These are phyloP conservation scores for Caiman crocodilus DNA, from an alignment of 2,797 vertebrate genomes.

Conservation along the genomic window DNA sequence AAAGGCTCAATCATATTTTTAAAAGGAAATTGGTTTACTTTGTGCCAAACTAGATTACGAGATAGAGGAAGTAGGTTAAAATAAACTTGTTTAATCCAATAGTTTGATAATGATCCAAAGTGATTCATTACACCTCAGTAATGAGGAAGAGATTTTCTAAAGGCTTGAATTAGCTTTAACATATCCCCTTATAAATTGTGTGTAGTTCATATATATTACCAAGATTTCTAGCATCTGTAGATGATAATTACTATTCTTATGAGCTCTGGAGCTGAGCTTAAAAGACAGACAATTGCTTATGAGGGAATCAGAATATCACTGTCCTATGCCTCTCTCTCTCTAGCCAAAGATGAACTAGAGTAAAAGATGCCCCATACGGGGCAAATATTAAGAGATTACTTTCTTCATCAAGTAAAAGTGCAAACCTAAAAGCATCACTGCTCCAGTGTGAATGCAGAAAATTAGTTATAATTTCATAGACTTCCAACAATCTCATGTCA, in stretches of 20 bases:
- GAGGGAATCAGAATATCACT: not conserved
- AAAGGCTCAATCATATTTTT: slow-evolving; percentile 54
- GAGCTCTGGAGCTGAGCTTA: slow-evolving; percentile 23
- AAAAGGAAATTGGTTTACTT: slow-evolving; percentile 50
- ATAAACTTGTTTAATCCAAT: slow-evolving; percentile 59
- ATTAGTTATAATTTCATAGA: not conserved
- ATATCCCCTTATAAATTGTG: slow-evolving; percentile 22
- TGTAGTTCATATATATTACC: not conserved
- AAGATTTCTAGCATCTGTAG: slow-evolving; percentile 2
- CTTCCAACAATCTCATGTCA: not conserved
- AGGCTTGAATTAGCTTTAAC: slow-evolving; percentile 44
- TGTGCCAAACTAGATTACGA: slow-evolving; percentile 24
- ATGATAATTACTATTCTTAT: slow-evolving; percentile 2
- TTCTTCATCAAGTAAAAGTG: not conserved
- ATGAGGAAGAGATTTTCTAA: slow-evolving; percentile 51
- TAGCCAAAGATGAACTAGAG: slow-evolving; percentile 13
- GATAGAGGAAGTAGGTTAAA: slow-evolving; percentile 46
- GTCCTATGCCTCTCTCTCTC: not conserved
- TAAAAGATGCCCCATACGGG: not conserved
- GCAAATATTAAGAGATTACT: not conserved
- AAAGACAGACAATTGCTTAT: slow-evolving; percentile 12
- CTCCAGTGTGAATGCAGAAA: not conserved
- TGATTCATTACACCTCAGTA: slow-evolving; percentile 52
- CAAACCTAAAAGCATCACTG: not conserved
- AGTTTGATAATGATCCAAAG: slow-evolving; percentile 32